A percentile compares a stretch with the other conserved stretches of the same genome.
phyloP scores from a whole-genome alignment of 2,888 invertebrate genomes.

The Neoscelio sp. region DNA sequence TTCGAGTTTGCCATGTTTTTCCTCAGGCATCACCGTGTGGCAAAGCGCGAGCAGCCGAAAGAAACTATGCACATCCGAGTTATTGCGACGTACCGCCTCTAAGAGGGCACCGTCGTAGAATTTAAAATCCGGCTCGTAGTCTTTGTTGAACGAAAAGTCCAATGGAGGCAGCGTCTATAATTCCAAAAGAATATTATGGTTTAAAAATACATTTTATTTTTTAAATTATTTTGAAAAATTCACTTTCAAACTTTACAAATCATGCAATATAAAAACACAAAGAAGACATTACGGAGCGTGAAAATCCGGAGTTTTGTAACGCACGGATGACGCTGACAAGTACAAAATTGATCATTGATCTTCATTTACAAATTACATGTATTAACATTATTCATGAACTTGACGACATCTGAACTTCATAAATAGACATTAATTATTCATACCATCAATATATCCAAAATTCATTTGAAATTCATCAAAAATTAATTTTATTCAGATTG shows the following conservation, averaged over 20 bases:
- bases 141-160: constrained; percentile 97
- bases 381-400: no score
- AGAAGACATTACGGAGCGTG: no score
- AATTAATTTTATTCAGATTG: no score
- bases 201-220: background rate
- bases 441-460: no score
- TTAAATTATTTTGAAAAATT: background rate
- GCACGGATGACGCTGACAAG: no score
- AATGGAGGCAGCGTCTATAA: constrained; percentile 89
- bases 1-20: constrained; percentile 91
- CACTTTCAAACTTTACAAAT: no score
- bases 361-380: no score
- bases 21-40: constrained; percentile 99
- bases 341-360: no score
- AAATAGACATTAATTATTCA: no score
- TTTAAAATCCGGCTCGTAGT: constrained; percentile 95
- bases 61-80: constrained; percentile 92
- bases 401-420: no score
- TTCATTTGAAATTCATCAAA: no score
- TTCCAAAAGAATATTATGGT: background rate
- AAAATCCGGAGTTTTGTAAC: no score
- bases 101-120: constrained; percentile 96
- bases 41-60: constrained; percentile 97
- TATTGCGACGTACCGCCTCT: constrained; percentile 91
- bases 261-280: background rate